Base-by-base conservation (phyloP, 2,888 invertebrate genomes). In the Nomada hirtipes region DNA sequence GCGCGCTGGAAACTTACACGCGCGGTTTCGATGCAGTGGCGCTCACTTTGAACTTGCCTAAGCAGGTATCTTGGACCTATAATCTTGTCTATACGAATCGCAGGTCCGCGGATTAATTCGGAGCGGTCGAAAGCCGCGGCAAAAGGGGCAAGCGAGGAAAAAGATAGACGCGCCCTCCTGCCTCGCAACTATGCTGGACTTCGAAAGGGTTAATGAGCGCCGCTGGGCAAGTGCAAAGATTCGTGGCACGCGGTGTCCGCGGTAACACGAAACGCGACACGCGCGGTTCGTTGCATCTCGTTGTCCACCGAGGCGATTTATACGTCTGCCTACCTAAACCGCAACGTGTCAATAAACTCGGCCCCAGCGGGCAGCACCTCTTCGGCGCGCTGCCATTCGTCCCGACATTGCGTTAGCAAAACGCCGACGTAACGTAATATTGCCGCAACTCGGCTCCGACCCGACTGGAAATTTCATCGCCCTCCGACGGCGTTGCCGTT, bases 321-420 rank as follows among this genome's bases (percentile, higher is more conserved):
- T 69, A 71, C 74, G 78, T 76, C 74, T 55, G 76, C 67, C 60
- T 64, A 36, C 50, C 61, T 47, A 64, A 64, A 85, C 84, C 82
- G 82, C 85, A 84, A 76, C 76, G 84, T 75, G 85, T 85, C 85
- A 55, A 84, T 85, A 84, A 84, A 85, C 84, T 79, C 70, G 36
- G 13, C 26, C 52, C 59, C 26, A n/a, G 26, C 47, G 26, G 73
- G 65, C 68, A 63, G 26, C 57, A 29, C 26, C 11, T 65, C 55
- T 72, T 82, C 52, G 18, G 64, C 59, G 61, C 23, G 23, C 23
- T 23, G 1, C 23, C 23, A 23, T 64, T 75, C 76, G 70, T 82
- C 44, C 13, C 63, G 67, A 61, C 15, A 29, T 63, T 68, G 61
- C 68, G 67, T 52, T 50, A 44, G 47, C 76, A 65, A 73, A 76